Evolutionary conservation across 1,140 invertebrate species (phyloP).

Genomic region (Ceratosolen fusciceps): DNA sequence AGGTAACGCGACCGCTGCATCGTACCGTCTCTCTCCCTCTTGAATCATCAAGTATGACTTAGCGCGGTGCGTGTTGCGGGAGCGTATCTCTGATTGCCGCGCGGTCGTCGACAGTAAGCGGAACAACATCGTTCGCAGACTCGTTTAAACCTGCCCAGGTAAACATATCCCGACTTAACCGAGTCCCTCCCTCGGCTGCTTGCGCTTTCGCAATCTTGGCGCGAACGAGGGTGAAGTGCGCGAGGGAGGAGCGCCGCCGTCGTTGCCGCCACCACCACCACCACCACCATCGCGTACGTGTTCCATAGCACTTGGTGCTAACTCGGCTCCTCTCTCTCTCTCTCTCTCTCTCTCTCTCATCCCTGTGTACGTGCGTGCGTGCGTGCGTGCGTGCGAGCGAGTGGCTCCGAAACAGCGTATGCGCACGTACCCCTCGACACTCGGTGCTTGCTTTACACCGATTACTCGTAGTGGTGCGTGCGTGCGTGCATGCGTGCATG

Average conservation of each 20-base stretch:
- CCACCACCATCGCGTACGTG: too few relatives aligned
- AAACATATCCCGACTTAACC: conserved; percentile 9
- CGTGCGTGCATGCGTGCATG: neutral
- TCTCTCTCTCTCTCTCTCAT: too few relatives aligned
- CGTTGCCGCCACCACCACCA: too few relatives aligned
- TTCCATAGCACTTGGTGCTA: too few relatives aligned
- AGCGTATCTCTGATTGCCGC: neutral
- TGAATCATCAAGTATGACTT: neutral
- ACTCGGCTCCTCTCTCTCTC: neutral
- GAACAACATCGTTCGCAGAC: neutral
- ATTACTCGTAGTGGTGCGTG: too few relatives aligned
- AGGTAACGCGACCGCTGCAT: neutral
- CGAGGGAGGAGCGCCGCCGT: neutral
- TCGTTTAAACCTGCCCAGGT: neutral
- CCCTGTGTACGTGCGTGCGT: neutral
- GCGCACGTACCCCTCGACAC: too few relatives aligned
- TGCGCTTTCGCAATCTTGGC: conserved; percentile 22
- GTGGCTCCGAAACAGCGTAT: too few relatives aligned
- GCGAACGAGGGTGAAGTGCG: neutral
- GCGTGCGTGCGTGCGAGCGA: neutral
- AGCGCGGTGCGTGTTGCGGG: neutral
- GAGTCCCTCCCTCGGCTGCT: neutral
- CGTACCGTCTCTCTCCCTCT: conserved; percentile 1
- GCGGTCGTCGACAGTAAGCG: neutral
- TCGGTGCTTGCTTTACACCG: too few relatives aligned